Percentiles rank a stretch among this genome's conserved stretches.
Evolutionary conservation across 2,113 vertebrate genomes (phyloP).

Genomic region (Hemiscyllium ocellatum): DNA sequence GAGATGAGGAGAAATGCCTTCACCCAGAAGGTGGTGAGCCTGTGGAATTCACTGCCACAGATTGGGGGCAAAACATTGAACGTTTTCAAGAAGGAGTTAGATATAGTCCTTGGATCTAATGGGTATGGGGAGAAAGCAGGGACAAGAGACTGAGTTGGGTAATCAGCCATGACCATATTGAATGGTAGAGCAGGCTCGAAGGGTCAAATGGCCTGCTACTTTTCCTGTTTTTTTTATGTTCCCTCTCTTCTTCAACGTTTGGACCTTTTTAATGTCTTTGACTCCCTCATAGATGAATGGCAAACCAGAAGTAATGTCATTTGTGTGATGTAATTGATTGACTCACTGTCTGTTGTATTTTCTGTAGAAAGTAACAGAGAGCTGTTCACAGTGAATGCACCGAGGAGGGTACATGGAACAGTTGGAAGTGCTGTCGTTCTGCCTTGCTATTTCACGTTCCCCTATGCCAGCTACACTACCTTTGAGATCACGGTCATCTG

Average conservation of each 20-base stretch:
- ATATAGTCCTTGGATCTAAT: too few species aligned
- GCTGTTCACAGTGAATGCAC: not conserved
- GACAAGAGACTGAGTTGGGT: too few species aligned
- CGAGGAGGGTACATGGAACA: not conserved
- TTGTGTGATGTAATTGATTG: not conserved
- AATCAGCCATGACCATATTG: too few species aligned
- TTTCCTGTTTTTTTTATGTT: too few species aligned
- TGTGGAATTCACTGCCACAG: too few species aligned
- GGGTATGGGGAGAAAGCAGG: too few species aligned
- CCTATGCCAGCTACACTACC: not conserved
- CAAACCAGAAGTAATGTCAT: not conserved
- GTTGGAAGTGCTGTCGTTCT: not conserved
- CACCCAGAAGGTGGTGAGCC: too few species aligned
- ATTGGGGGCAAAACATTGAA: too few species aligned
- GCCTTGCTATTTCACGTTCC: not conserved
- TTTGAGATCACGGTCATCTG: not conserved
- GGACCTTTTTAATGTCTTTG: not conserved
- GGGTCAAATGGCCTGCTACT: too few species aligned
- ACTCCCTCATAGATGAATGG: not conserved
- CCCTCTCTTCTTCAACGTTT: not conserved
- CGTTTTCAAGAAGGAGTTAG: too few species aligned
- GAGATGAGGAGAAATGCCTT: too few species aligned
- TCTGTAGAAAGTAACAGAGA: not conserved
- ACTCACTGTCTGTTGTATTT: not conserved
- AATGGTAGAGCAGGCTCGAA: too few species aligned